Evolutionary conservation across 2,888 invertebrate genomes (phyloP).

Genomic region (Sicus ferrugineus): DNA sequence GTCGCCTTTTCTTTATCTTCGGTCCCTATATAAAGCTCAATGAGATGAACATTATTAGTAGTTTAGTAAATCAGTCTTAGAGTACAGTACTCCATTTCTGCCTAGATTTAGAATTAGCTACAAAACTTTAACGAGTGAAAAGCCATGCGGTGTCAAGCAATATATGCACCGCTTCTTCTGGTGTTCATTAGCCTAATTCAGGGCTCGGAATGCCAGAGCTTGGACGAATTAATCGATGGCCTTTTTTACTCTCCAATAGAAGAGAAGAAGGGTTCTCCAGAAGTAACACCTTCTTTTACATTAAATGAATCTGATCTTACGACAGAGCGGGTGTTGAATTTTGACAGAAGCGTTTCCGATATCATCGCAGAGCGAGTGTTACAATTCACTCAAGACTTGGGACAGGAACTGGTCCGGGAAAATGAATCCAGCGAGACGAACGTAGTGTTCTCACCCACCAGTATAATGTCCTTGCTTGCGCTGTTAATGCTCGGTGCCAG

Average conservation of each 20-base stretch:
- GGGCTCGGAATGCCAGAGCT: background rate
- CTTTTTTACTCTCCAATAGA: background rate
- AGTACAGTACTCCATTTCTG: too few relatives aligned
- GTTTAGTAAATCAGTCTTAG: too few relatives aligned
- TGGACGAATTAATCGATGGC: background rate
- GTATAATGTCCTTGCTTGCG: constrained; percentile 74
- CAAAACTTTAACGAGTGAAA: too few relatives aligned
- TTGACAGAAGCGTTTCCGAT: constrained; percentile 47
- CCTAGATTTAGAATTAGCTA: too few relatives aligned
- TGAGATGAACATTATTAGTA: too few relatives aligned
- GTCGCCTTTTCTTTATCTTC: too few relatives aligned
- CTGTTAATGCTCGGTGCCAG: constrained; percentile 77
- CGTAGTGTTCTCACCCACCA: constrained; percentile 76
- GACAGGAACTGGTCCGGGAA: constrained; percentile 43
- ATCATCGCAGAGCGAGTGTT: constrained; percentile 51
- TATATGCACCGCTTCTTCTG: background rate
- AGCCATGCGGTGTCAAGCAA: background rate
- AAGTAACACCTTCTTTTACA: too few relatives aligned
- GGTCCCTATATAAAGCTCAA: too few relatives aligned
- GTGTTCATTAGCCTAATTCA: background rate
- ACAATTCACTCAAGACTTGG: constrained; percentile 53
- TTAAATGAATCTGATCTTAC: too few relatives aligned
- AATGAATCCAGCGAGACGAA: constrained; percentile 40
- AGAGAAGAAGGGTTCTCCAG: too few relatives aligned
- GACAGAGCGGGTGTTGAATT: too few relatives aligned